Evolutionary conservation across 2,113 vertebrate genomes (phyloP), one percentile per base, ranked within the genome.

Genomic region (Motacilla alba): DNA sequence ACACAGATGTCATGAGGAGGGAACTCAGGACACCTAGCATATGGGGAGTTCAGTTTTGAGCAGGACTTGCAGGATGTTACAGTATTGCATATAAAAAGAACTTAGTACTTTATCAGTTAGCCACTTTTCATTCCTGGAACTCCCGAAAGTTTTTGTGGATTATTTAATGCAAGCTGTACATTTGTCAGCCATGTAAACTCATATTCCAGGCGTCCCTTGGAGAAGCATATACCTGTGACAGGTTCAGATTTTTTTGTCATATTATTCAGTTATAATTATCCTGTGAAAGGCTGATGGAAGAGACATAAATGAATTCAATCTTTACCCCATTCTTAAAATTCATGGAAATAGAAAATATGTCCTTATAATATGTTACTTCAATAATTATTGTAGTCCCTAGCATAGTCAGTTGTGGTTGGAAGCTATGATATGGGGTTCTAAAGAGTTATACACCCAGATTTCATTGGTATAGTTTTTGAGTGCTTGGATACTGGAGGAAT

Each of bases 11-110:
- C 21, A 10, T 52, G 31, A 55, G 15, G 13, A 50, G 33, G 37
- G 13, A 70, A 9, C 7, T 35, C 13, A 18, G 4, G 2, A 10
- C 4, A 28, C 5, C 2, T 22, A 30, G 5, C 9, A 44, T 30
- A 13, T 4, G 21, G 24, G 10, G 22, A 53, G 26, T 53, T 83
- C 20, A 14, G 4, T 49, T 60, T 69, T 33, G 10, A 52, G 14
- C 30, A 39, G 27, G 24, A 17, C 13, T 77, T 64, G 5, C 13
- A 56, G 44, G 14, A 41, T n/a, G 12, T 31, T 81, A 31, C 2
- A 2, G 3, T 63, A 16, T 27, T 73, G 20, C 30, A 26, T 55
- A 9, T 68, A 23, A 35, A 8, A 35, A 15, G 3, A 69, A 33
- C 10, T 47, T 39, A 69, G 10, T 37, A 23, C 33, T 72, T 47